Evolutionary conservation across 2,113 vertebrate species (phyloP).

Genomic region (Sinocyclocheilus anshuiensis): DNA sequence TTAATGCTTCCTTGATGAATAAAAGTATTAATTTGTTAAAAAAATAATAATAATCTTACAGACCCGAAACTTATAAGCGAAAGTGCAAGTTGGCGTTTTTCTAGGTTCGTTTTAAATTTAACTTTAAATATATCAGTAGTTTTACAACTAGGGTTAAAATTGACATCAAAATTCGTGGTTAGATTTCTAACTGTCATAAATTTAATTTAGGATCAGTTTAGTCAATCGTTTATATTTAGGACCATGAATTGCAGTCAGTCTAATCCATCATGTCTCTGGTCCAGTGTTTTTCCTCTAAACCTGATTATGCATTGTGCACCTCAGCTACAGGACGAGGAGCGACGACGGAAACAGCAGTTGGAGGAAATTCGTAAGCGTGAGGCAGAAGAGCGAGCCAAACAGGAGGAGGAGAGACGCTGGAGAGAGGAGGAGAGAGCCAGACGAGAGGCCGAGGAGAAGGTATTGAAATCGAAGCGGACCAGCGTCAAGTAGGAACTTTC

Average conservation of each 20-base stretch:
- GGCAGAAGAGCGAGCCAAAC: slow-evolving; percentile 88
- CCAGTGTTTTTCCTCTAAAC: background rate
- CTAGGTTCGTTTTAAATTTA: no score
- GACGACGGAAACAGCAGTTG: slow-evolving; percentile 90
- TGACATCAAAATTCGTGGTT: background rate
- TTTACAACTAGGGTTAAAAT: background rate
- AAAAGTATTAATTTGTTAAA: background rate
- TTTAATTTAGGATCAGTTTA: no score
- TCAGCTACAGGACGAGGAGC: slow-evolving; percentile 97
- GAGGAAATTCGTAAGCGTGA: slow-evolving; percentile 94
- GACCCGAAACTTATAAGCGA: background rate
- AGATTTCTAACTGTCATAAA: no score
- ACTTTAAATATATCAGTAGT: background rate
- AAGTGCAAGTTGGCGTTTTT: background rate
- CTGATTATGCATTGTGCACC: background rate
- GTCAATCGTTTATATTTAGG: background rate
- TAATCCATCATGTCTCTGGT: background rate
- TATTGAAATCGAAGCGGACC: slow-evolving; percentile 62
- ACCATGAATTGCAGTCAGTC: background rate
- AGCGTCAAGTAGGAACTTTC: background rate
- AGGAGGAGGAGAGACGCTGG: slow-evolving; percentile 89
- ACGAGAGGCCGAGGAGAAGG: slow-evolving; percentile 93
- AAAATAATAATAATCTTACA: background rate
- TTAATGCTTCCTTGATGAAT: background rate
- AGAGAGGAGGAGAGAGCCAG: slow-evolving; percentile 88